Percentiles rank a stretch among this genome's conserved stretches.
These are phyloP conservation scores for Parauchenoglanis punctatus DNA, from an alignment of 2,797 vertebrate species.

Conservation along the genomic window DNA sequence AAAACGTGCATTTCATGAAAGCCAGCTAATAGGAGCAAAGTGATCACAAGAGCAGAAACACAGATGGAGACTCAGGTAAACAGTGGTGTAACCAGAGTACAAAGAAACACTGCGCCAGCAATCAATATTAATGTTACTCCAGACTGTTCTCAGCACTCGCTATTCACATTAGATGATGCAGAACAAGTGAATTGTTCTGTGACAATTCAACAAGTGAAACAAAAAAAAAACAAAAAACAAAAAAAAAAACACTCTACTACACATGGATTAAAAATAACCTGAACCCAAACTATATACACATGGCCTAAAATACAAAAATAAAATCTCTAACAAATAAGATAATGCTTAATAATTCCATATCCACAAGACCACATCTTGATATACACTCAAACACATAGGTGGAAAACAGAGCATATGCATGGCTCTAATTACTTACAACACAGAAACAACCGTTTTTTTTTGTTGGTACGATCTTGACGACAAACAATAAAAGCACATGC, in stretches of 20 bases:
- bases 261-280: neutral
- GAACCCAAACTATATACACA: no score
- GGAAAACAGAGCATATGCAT: neutral
- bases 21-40: neutral
- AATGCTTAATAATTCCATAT: neutral
- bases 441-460: neutral
- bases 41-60: neutral
- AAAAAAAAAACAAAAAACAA: no score
- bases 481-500: neutral
- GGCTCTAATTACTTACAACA: neutral
- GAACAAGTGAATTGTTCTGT: neutral
- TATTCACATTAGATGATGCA: constrained; percentile 16
- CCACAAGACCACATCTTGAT: neutral
- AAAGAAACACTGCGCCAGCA: constrained; percentile 38
- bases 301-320: neutral
- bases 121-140: constrained; percentile 50
- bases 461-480: neutral
- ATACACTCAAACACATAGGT: neutral
- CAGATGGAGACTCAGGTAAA: neutral
- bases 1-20: neutral
- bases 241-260: neutral
- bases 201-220: no score
- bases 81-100: constrained; percentile 22
- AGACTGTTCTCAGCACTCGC: constrained; percentile 20
- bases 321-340: neutral